phyloP scores from a whole-genome alignment of 2,888 invertebrate genomes.

The Linnaemya vulpina region DNA sequence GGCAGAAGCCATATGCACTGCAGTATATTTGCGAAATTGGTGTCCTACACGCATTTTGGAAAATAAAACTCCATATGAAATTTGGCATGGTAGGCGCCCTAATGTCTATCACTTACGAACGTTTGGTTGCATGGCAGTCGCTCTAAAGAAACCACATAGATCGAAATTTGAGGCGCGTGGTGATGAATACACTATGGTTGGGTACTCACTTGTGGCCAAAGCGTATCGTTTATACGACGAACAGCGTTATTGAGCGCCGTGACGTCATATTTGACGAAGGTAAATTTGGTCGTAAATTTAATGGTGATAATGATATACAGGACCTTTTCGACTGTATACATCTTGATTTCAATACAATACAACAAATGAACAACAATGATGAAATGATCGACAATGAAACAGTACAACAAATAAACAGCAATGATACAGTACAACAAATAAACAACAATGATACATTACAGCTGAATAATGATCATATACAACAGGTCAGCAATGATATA shows the following conservation, averaged over 20 bases:
- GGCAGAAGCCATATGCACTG: conserved; percentile 70
- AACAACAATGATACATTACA: no score
- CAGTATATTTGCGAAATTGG: conserved; percentile 69
- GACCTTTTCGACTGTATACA: conserved; percentile 14
- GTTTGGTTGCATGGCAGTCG: conserved; percentile 62
- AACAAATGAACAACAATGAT: no score
- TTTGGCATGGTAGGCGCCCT: conserved; percentile 67
- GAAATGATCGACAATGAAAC: no score
- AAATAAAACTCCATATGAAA: conserved; percentile 69
- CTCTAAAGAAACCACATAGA: conserved; percentile 49
- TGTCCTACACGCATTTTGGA: conserved; percentile 61
- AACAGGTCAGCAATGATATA: no score
- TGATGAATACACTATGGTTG: conserved; percentile 5
- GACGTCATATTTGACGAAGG: conserved; percentile 60
- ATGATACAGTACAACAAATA: no score
- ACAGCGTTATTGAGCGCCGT: conserved; percentile 47
- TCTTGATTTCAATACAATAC: conserved; percentile 1
- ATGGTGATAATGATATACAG: neutral
- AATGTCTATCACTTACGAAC: conserved; percentile 49
- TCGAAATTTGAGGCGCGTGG: conserved; percentile 47
- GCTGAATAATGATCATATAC: no score
- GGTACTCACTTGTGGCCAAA: conserved; percentile 16
- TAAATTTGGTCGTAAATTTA: neutral
- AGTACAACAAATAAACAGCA: no score
- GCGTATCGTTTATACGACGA: conserved; percentile 64